A percentile compares a stretch with the other conserved stretches of the same genome.
phyloP scores from a whole-genome alignment of 2,797 vertebrate species.

The Crocidura indochinensis region DNA sequence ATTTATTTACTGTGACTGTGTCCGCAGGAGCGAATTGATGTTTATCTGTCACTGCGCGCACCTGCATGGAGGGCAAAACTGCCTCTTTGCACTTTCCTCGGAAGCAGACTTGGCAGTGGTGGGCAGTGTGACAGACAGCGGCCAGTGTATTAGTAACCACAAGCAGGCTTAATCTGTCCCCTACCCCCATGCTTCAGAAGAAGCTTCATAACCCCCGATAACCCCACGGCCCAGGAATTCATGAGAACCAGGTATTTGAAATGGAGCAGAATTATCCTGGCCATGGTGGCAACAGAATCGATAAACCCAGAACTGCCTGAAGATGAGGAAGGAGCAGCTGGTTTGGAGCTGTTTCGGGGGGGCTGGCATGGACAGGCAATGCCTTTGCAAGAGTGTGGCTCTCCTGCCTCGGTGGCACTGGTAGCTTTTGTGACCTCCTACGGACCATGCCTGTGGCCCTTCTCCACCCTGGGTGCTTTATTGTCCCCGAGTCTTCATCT shows the following conservation, averaged over 20 bases:
- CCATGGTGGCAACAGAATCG: slow-evolving; percentile 83
- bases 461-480: too few relatives aligned
- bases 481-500: too few relatives aligned
- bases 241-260: slow-evolving; percentile 86
- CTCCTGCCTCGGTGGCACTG: too few relatives aligned
- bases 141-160: slow-evolving; percentile 86
- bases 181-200: slow-evolving; percentile 88
- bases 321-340: slow-evolving; percentile 5
- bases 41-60: slow-evolving; percentile 88
- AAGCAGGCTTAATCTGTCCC: slow-evolving; percentile 89
- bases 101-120: slow-evolving; percentile 86
- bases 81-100: slow-evolving; percentile 87
- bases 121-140: slow-evolving; percentile 86
- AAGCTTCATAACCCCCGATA: slow-evolving; percentile 83
- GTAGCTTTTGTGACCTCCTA: too few relatives aligned
- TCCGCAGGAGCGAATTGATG: slow-evolving; percentile 89
- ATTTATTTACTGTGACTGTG: slow-evolving; percentile 91
- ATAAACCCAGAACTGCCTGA: slow-evolving; percentile 78
- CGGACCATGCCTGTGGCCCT: too few relatives aligned
- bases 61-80: slow-evolving; percentile 81
- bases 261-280: slow-evolving; percentile 87
- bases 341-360: neutral
- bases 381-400: neutral
- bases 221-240: slow-evolving; percentile 87
- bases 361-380: neutral